Conservation (phyloP, 2,888 invertebrate species). For the Meghimatium bilineatum region DNA sequence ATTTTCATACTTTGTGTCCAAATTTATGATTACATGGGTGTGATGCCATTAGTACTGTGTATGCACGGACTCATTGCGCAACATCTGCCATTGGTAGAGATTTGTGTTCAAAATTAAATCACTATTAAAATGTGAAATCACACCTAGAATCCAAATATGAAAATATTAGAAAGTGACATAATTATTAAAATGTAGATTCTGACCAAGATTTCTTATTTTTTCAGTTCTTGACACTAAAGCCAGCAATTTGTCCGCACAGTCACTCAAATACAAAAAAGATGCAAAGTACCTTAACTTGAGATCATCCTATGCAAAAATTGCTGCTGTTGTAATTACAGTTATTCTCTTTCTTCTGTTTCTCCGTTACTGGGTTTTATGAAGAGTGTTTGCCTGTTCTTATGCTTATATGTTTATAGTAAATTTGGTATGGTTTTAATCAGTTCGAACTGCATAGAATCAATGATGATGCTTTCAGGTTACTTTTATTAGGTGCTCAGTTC, state of each 20-base stretch:
- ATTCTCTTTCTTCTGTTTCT: slow-evolving; percentile 74
- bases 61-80: too few relatives aligned
- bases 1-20: too few relatives aligned
- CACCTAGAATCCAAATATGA: too few relatives aligned
- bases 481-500: too few relatives aligned
- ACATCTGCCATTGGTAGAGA: too few relatives aligned
- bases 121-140: too few relatives aligned
- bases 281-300: slow-evolving; percentile 95
- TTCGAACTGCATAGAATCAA: not conserved
- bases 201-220: not conserved
- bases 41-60: too few relatives aligned
- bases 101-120: too few relatives aligned
- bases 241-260: slow-evolving; percentile 94
- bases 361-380: slow-evolving; percentile 69
- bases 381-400: not conserved
- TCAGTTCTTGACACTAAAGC: slow-evolving; percentile 97
- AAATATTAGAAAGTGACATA: too few relatives aligned
- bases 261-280: slow-evolving; percentile 98
- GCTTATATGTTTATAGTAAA: not conserved
- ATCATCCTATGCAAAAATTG: slow-evolving; percentile 91
- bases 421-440: not conserved
- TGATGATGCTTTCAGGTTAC: not conserved
- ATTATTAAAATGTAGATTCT: too few relatives aligned
- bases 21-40: too few relatives aligned
- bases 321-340: slow-evolving; percentile 73